Conservation (phyloP, 2,797 vertebrate species). For the Gymnothorax reevesii region DNA sequence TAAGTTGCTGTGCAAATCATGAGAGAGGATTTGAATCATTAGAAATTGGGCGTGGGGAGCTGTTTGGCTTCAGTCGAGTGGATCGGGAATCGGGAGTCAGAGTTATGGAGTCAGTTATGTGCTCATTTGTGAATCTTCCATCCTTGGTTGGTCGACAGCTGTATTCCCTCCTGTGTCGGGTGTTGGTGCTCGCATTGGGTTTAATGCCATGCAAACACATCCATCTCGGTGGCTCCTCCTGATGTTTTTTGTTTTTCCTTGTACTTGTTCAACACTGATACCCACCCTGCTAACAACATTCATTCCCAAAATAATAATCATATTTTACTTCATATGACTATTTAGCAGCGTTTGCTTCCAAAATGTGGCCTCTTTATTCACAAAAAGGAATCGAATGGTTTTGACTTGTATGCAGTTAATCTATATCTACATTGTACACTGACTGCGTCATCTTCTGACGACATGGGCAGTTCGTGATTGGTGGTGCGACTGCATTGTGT, state of each 20-base stretch:
- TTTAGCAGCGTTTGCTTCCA: too few species aligned
- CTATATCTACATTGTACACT: neutral
- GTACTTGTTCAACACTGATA: neutral
- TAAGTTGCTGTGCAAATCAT: slow-evolving; percentile 2
- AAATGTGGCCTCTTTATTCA: neutral
- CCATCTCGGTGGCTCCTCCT: neutral
- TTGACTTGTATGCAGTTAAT: neutral
- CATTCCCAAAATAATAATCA: neutral
- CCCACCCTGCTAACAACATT: neutral
- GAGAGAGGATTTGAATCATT: neutral
- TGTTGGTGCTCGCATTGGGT: neutral
- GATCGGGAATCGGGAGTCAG: slow-evolving; percentile 17
- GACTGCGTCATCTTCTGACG: too few species aligned
- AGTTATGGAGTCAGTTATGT: neutral
- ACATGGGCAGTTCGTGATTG: too few species aligned
- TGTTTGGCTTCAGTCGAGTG: neutral
- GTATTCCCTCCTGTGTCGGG: neutral
- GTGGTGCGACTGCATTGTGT: too few species aligned
- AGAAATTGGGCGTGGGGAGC: neutral
- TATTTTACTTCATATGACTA: too few species aligned
- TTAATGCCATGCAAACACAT: neutral
- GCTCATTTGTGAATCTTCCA: neutral
- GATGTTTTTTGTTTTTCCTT: neutral
- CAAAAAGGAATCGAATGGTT: neutral
- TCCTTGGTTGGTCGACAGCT: neutral